A percentile compares a stretch with the other conserved stretches of the same genome.
Evolutionary conservation across 64 coral and sea anemone genomes (phyloP).

Genomic region (Platygyra sinensis): DNA sequence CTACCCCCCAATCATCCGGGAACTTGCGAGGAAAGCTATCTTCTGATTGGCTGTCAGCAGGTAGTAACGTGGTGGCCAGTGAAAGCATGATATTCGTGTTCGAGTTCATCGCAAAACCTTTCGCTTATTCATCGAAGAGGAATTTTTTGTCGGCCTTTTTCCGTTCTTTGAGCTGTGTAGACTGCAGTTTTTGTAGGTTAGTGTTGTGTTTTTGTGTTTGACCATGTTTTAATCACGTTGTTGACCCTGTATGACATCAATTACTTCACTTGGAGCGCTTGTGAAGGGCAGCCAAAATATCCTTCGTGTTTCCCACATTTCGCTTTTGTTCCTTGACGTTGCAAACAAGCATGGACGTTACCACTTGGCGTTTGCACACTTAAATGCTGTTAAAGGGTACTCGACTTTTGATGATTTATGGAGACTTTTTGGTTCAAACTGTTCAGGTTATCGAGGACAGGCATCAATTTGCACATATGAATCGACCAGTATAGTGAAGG

Average conservation of each 20-base stretch:
- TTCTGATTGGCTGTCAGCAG: slow-evolving; percentile 98
- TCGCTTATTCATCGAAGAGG: slow-evolving; percentile 92
- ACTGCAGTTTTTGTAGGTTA: slow-evolving; percentile 94
- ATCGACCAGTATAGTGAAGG: slow-evolving; percentile 63
- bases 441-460: slow-evolving; percentile 82
- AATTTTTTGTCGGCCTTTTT: slow-evolving; percentile 80
- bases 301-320: slow-evolving; percentile 80
- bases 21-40: slow-evolving; percentile 63
- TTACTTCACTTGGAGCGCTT: slow-evolving; percentile 98
- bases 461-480: slow-evolving; percentile 94
- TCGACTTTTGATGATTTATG: slow-evolving; percentile 48
- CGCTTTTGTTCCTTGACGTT: slow-evolving; percentile 99
- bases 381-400: slow-evolving; percentile 56
- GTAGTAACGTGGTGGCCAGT: slow-evolving; percentile 99
- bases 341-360: slow-evolving; percentile 83
- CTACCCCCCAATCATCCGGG: slow-evolving; percentile 87
- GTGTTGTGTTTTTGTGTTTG: slow-evolving; percentile 96
- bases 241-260: slow-evolving; percentile 99
- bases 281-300: slow-evolving; percentile 94
- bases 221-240: slow-evolving; percentile 95
- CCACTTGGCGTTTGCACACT: slow-evolving; percentile 64
- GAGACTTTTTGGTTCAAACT: slow-evolving; percentile 76
- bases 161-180: slow-evolving; percentile 71
- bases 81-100: slow-evolving; percentile 99
- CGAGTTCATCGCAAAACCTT: slow-evolving; percentile 84